Base-by-base conservation (phyloP, 1,140 invertebrate genomes). In the Bilobella aurantiaca region DNA sequence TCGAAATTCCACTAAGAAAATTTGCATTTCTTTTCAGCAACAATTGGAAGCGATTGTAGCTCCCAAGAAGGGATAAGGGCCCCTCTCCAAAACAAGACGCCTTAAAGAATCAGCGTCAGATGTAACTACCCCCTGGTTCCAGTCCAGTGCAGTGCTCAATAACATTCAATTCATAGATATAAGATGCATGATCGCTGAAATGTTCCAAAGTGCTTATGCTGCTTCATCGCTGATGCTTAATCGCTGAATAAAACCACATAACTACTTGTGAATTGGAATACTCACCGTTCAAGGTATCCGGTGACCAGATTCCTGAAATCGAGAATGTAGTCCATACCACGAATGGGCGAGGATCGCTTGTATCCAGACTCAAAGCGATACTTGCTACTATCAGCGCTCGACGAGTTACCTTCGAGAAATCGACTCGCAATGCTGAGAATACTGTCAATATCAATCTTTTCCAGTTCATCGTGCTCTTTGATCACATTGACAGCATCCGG, bases 21-120 rank as follows among this genome's bases (percentile, higher is more conserved):
- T 30, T 67, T 57, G 37, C 34, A 64, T n/a, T n/a, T n/a, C n/a
- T 69, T 84, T 86, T 76, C 78, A 90, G 87, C 85, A 88, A 37
- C 91, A 93, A 81, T 78, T 95, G 57, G 91, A 95, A 81, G 90
- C 90, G 73, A 92, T 94, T 69, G 91, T 93, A 72, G 88, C 89
- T 59, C 89, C 90, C 18, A 93, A 92, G 78, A 93, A 93, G 78
- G 91, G 8, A 53, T 53, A 53, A 53, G 25, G n/a, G n/a, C n/a
- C n/a, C n/a, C n/a, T n/a, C n/a, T n/a, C n/a, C n/a, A n/a, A n/a
- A n/a, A n/a, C n/a, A n/a, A n/a, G n/a, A n/a, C n/a, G n/a, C n/a
- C n/a, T n/a, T n/a, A n/a, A n/a, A n/a, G n/a, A n/a, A n/a, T n/a
- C n/a, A n/a, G n/a, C n/a, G n/a, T n/a, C n/a, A n/a, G n/a, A n/a